Evolutionary conservation across 1,140 invertebrate species (phyloP), one percentile per base, ranked within the genome.

Genomic region (Pseudomyrmex dendroicus): DNA sequence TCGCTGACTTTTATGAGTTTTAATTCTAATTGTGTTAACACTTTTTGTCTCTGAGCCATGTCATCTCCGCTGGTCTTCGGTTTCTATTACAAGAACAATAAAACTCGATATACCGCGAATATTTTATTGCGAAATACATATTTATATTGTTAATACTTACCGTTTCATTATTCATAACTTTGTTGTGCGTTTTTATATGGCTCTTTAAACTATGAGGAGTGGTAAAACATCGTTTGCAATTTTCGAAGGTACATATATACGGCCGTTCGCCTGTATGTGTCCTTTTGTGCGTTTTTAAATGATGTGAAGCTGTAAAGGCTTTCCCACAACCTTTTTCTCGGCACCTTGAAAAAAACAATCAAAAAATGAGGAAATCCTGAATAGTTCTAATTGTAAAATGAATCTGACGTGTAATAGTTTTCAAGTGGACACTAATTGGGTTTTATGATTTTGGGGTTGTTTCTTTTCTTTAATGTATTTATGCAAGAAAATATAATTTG

Each of bases 261-360:
- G 97, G 97, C 82, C 96, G 95, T 93, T 97, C 96, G 3, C 97
- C 97, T 52, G 96, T 96, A 72, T 94, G 93, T 17, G 93, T 94
- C 44, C 93, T 91, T 74, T 93, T 95, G 91, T 98, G 98, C 2
- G 97, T 98, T 95, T 99, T 99, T 56, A 99, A 94, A 93, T 99
- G 98, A 95, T 99, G 98, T 62, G 97, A 98, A 17, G 98, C 98
- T 8, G 98, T 98, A 93, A 99, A 99, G 0, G 98, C 96, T 92
- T 98, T 99, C 44, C 96, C 97, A 92, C 98, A 99, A 25, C 97
- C 97, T 87, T 97, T 96, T 92, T 97, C 96, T 67, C 95, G 93
- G 91, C 98, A 98, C 92, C 97, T 97, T 91, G 73, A 92, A 93
- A 87, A 67, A 50, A 76, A 82, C 84, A 7, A 35, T 35, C 5